A percentile compares a stretch with the other conserved stretches of the same genome.
phyloP scores from a whole-genome alignment of 2,888 invertebrate species.

The Rhagonycha fulva region DNA sequence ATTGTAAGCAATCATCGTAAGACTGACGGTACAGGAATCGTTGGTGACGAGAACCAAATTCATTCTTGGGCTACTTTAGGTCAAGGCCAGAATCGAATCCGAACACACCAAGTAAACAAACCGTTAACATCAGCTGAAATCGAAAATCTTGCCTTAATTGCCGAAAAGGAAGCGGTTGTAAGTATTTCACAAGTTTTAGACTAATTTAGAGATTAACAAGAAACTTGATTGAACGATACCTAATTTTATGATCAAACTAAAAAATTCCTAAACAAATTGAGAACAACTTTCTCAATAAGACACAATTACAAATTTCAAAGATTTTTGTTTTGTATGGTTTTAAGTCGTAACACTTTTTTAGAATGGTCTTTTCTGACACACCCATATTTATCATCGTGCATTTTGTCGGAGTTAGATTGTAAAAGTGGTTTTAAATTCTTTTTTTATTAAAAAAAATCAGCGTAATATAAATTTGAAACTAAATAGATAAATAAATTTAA shows the following conservation, averaged over 20 bases:
- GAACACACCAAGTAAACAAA: slow-evolving; percentile 41
- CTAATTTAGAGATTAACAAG: not conserved
- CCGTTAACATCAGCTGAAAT: slow-evolving; percentile 54
- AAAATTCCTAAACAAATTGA: not conserved
- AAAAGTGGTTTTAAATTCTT: not conserved
- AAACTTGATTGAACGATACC: not conserved
- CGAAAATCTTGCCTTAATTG: slow-evolving; percentile 57
- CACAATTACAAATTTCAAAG: not conserved
- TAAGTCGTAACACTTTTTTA: not conserved
- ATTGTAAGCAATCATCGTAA: slow-evolving; percentile 10
- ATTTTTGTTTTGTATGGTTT: not conserved
- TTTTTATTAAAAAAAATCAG: not conserved
- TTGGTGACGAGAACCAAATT: slow-evolving; percentile 10
- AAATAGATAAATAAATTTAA: too few relatives aligned
- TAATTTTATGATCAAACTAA: slow-evolving; percentile 2
- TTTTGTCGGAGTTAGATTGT: not conserved
- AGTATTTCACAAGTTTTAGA: slow-evolving; percentile 32
- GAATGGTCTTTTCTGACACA: not conserved
- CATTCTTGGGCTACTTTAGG: slow-evolving; percentile 23
- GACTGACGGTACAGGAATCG: not conserved
- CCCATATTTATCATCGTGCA: not conserved
- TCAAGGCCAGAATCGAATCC: slow-evolving; percentile 38
- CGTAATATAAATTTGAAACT: not conserved
- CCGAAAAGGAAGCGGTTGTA: slow-evolving; percentile 67
- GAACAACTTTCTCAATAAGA: not conserved